These are phyloP conservation scores for Toxostoma redivivum DNA, from an alignment of 2,113 vertebrate genomes.

Conservation along the genomic window DNA sequence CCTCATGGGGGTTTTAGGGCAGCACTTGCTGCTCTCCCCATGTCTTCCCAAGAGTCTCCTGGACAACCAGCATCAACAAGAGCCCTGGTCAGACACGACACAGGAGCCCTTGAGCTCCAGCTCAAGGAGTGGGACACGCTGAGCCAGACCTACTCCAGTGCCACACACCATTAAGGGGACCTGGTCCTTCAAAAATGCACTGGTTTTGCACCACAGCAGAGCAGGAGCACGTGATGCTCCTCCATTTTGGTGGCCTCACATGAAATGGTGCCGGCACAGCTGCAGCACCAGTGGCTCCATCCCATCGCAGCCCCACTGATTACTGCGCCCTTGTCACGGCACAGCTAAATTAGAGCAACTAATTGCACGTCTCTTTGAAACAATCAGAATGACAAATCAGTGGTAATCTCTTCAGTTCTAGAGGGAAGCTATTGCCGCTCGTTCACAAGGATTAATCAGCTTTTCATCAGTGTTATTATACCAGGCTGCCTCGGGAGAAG, in stretches of 20 bases:
- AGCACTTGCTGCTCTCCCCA: accelerated
- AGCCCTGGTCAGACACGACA: accelerated
- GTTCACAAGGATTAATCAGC: conserved; percentile 48
- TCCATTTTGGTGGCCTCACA: not conserved
- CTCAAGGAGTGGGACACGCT: accelerated
- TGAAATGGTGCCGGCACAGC: not conserved
- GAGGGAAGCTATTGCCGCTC: conserved; percentile 12
- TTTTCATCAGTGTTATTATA: conserved; percentile 60
- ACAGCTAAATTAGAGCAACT: conserved; percentile 58
- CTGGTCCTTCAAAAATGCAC: accelerated
- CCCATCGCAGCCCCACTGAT: not conserved
- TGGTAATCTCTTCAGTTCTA: conserved; percentile 50
- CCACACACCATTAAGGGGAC: not conserved
- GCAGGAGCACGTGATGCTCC: not conserved
- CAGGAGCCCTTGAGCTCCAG: not conserved
- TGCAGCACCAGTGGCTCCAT: not conserved
- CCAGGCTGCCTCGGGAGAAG: not conserved
- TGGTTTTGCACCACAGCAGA: not conserved
- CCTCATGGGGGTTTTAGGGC: accelerated
- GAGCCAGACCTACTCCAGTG: not conserved
- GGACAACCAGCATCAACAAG: not conserved
- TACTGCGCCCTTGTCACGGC: not conserved
- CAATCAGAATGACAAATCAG: conserved; percentile 62
- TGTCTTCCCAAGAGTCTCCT: not conserved
- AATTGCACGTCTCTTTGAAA: conserved; percentile 59